Conservation (phyloP, 1,140 invertebrate genomes). For the Leucophenga varia region DNA sequence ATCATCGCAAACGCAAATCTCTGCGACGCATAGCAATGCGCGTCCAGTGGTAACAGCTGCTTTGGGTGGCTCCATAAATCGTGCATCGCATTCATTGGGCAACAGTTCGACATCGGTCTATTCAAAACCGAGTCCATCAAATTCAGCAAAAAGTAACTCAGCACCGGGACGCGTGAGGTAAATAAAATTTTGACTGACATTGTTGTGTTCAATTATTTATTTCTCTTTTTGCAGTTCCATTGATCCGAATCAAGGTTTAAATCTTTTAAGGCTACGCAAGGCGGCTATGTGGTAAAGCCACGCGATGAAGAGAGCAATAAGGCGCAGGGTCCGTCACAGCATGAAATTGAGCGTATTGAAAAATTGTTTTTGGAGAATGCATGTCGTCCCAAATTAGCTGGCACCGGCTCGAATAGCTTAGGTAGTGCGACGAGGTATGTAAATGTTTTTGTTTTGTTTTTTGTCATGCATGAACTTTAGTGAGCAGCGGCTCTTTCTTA, state of each 20-base stretch:
- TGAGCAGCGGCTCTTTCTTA: background rate
- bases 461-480: constrained; percentile 17
- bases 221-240: constrained; percentile 42
- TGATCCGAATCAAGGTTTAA: constrained; percentile 53
- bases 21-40: constrained; percentile 58
- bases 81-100: constrained; percentile 57
- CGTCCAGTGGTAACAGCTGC: constrained; percentile 76
- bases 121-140: constrained; percentile 53
- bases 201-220: background rate
- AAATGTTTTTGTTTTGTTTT: constrained; percentile 3
- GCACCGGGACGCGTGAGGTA: constrained; percentile 50
- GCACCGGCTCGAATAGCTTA: constrained; percentile 53
- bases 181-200: constrained; percentile 1
- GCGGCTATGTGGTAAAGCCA: constrained; percentile 78
- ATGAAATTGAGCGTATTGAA: constrained; percentile 65
- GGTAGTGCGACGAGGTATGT: constrained; percentile 48
- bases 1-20: constrained; percentile 52
- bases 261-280: constrained; percentile 66
- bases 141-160: constrained; percentile 54
- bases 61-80: constrained; percentile 60
- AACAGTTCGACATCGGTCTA: constrained; percentile 56
- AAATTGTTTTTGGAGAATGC: constrained; percentile 57
- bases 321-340: constrained; percentile 63
- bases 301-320: constrained; percentile 73
- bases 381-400: constrained; percentile 42